Percentiles rank a stretch among this genome's conserved stretches.
Conservation (phyloP, 2,797 vertebrate species). For the Bryconaethiops microstoma region DNA sequence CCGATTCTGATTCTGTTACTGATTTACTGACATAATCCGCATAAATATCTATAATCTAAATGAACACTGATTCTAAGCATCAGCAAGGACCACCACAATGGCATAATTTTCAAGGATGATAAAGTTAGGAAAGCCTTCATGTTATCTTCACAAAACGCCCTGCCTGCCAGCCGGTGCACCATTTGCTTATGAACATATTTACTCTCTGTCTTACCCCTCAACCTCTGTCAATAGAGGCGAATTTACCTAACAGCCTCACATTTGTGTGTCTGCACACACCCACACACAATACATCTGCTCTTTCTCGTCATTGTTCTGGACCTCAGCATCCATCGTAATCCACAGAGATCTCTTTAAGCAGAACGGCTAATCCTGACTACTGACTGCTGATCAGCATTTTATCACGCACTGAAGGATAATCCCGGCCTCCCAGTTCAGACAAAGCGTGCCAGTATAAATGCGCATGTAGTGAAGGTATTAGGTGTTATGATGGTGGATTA, state of each 20-base stretch:
- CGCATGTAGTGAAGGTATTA: not conserved
- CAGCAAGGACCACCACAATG: not conserved
- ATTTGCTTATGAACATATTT: not conserved
- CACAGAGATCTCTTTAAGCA: slow-evolving; percentile 30
- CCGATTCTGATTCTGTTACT: too few species aligned
- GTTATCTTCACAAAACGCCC: not conserved
- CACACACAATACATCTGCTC: slow-evolving; percentile 33
- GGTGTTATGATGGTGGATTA: not conserved
- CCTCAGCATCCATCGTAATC: slow-evolving; percentile 32
- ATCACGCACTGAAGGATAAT: slow-evolving; percentile 41
- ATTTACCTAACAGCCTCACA: slow-evolving; percentile 4
- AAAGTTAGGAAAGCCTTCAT: not conserved
- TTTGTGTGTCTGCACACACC: slow-evolving; percentile 24
- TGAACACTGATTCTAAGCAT: not conserved
- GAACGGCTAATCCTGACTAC: slow-evolving; percentile 6
- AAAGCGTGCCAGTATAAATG: not conserved
- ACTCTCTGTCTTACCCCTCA: not conserved
- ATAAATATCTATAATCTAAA: not conserved
- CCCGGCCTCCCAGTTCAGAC: slow-evolving; percentile 51
- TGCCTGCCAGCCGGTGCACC: not conserved
- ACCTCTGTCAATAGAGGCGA: not conserved
- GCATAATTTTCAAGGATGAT: not conserved
- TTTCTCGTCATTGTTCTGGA: slow-evolving; percentile 44
- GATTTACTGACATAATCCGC: not conserved
- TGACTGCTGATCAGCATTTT: slow-evolving; percentile 42